These are phyloP conservation scores for Drosophila subobscura DNA, from an alignment of 1,140 invertebrate genomes.

Conservation along the genomic window DNA sequence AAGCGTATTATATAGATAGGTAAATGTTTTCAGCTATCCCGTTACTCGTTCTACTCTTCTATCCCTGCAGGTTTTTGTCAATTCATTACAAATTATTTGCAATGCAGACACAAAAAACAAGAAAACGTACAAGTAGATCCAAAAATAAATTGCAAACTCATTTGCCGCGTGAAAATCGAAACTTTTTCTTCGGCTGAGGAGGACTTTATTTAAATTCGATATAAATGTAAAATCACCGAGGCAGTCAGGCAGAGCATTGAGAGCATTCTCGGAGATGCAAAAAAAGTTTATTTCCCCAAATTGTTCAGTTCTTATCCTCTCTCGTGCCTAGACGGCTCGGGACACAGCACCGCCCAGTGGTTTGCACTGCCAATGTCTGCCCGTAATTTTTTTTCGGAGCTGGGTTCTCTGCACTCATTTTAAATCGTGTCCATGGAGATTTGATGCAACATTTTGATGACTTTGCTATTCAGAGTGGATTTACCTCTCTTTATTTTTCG, in stretches of 20 bases:
- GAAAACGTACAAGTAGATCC: slow-evolving; percentile 5
- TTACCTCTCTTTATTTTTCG: neutral
- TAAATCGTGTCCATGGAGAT: slow-evolving; percentile 72
- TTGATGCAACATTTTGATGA: slow-evolving; percentile 14
- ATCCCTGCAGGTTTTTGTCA: slow-evolving; percentile 61
- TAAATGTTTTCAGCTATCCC: slow-evolving; percentile 26
- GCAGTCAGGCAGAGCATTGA: slow-evolving; percentile 52
- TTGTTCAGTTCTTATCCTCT: slow-evolving; percentile 19
- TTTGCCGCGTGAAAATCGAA: slow-evolving; percentile 60
- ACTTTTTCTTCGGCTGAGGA: slow-evolving; percentile 37
- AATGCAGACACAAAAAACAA: slow-evolving; percentile 25
- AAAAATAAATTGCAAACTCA: slow-evolving; percentile 76
- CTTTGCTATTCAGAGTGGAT: slow-evolving; percentile 23
- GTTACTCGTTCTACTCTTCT: neutral
- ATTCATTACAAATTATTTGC: slow-evolving; percentile 77
- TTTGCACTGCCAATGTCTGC: slow-evolving; percentile 19
- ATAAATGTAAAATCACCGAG: slow-evolving; percentile 48
- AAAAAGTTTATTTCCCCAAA: slow-evolving; percentile 60
- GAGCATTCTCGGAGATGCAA: slow-evolving; percentile 19
- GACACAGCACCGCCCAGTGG: slow-evolving; percentile 43
- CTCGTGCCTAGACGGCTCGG: slow-evolving; percentile 27
- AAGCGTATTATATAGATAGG: slow-evolving; percentile 62
- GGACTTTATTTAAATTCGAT: slow-evolving; percentile 64
- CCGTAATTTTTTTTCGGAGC: slow-evolving; percentile 5
- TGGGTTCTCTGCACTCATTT: slow-evolving; percentile 40